Evolutionary conservation across 1,140 invertebrate genomes (phyloP).

Genomic region (Drosophila truncata): DNA sequence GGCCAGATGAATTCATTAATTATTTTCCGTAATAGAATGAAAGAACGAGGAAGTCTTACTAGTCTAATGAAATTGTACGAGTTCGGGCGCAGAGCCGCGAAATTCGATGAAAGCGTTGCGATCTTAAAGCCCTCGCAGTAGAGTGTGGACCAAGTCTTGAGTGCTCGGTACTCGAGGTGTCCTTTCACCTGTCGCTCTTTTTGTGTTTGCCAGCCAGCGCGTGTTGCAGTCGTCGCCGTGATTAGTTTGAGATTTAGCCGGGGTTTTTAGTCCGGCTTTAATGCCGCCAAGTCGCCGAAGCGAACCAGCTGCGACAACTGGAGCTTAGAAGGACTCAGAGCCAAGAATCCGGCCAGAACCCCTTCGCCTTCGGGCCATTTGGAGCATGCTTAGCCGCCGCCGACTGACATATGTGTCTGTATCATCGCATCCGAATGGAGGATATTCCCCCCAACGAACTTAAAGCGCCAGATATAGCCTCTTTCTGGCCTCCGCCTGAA

Average conservation of each 20-base stretch:
- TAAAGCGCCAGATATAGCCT: constrained; percentile 23
- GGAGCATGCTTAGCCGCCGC: constrained; percentile 45
- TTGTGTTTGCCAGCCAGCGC: constrained; percentile 36
- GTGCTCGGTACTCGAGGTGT: constrained; percentile 18
- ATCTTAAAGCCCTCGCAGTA: constrained; percentile 50
- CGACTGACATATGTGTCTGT: constrained; percentile 37
- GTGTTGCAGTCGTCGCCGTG: constrained; percentile 36
- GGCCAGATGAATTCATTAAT: constrained; percentile 78
- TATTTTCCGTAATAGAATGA: constrained; percentile 67
- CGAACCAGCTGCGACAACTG: constrained; percentile 34
- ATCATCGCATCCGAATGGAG: constrained; percentile 42
- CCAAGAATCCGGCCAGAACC: constrained; percentile 1
- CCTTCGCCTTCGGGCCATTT: constrained; percentile 39
- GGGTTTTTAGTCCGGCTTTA: constrained; percentile 35
- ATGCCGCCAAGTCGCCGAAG: constrained; percentile 35
- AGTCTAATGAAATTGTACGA: constrained; percentile 68
- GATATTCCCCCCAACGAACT: constrained; percentile 17
- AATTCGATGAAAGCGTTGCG: constrained; percentile 58
- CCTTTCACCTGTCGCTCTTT: constrained; percentile 50
- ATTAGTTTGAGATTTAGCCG: constrained; percentile 34
- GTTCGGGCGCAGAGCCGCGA: constrained; percentile 1
- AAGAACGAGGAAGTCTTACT: constrained; percentile 42
- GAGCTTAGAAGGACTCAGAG: not conserved
- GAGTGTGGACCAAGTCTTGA: constrained; percentile 24
- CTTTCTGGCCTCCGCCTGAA: constrained; percentile 19